A percentile compares a stretch with the other conserved stretches of the same genome.
phyloP scores from a whole-genome alignment of 1,140 invertebrate species.

The Aphidius gifuensis region DNA sequence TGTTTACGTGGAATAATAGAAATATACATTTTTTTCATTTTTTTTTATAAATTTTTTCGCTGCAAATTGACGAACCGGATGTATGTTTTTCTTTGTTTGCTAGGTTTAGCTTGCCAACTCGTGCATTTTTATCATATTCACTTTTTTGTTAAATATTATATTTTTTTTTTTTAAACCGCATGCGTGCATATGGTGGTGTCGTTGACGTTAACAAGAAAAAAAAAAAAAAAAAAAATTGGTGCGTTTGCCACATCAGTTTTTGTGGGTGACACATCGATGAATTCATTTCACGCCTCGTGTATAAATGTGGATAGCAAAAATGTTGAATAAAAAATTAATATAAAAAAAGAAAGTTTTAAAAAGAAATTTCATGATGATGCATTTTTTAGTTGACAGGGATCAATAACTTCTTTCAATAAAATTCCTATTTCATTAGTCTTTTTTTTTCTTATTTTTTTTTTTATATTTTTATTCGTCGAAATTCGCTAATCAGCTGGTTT shows the following conservation, averaged over 20 bases:
- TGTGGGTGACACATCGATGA: conserved; percentile 20
- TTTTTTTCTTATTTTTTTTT: conserved; percentile 1
- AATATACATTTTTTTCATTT: neutral
- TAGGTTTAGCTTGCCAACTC: conserved; percentile 22
- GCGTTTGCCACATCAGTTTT: conserved; percentile 16
- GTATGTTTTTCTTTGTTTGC: conserved; percentile 25
- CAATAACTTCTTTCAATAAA: conserved; percentile 4
- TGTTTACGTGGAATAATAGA: neutral
- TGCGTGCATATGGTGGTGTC: conserved; percentile 21
- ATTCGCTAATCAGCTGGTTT: neutral
- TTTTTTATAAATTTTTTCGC: conserved; percentile 11
- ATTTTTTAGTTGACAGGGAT: conserved; percentile 9
- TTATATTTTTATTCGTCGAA: conserved; percentile 1
- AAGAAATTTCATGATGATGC: conserved; percentile 2
- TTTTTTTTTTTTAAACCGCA: conserved; percentile 8
- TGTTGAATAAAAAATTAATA: neutral
- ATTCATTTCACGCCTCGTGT: conserved; percentile 19
- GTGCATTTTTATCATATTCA: neutral
- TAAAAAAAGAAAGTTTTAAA: neutral
- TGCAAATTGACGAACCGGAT: conserved; percentile 22
- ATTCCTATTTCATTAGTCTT: neutral
- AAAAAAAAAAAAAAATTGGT: neutral
- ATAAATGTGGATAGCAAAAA: conserved; percentile 11
- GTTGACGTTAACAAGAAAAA: conserved; percentile 20
- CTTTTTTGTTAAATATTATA: neutral